Conservation (phyloP, 2,113 vertebrate species). For the Myrmecobius fasciatus region DNA sequence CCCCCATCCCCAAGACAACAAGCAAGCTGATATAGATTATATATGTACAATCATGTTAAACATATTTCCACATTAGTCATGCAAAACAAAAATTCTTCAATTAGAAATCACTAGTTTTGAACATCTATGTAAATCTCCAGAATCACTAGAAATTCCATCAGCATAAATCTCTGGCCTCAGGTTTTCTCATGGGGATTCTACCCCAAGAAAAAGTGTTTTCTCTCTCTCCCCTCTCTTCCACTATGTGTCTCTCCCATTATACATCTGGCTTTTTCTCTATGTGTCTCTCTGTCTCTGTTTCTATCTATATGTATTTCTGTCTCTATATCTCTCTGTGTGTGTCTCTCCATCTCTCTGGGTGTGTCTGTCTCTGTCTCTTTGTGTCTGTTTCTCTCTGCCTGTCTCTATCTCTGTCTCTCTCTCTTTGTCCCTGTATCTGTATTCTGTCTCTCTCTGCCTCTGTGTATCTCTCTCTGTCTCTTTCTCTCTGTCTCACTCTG, state of each 20-base stretch:
- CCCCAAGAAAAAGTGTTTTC: not conserved
- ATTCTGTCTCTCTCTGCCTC: too few relatives aligned
- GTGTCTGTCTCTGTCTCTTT: not conserved
- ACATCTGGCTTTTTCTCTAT: not conserved
- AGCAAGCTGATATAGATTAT: too few relatives aligned
- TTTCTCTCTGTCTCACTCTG: not conserved
- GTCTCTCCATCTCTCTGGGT: not conserved
- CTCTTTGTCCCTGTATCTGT: too few relatives aligned
- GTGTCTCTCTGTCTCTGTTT: not conserved
- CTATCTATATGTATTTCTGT: not conserved
- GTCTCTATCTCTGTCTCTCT: too few relatives aligned
- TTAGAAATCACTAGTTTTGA: too few relatives aligned
- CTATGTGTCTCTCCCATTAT: not conserved
- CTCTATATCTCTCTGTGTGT: too few relatives aligned
- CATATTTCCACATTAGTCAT: too few relatives aligned
- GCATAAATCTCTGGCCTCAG: not conserved
- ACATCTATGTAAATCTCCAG: not conserved
- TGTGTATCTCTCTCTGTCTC: not conserved
- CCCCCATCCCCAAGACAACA: too few relatives aligned
- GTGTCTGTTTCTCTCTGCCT: too few relatives aligned
- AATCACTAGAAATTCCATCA: not conserved
- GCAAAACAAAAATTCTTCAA: not conserved
- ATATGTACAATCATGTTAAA: too few relatives aligned
- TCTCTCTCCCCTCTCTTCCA: too few relatives aligned
- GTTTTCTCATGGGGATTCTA: not conserved